Evolutionary conservation across 2,888 invertebrate species (phyloP).

Genomic region (Drosophila cognata): DNA sequence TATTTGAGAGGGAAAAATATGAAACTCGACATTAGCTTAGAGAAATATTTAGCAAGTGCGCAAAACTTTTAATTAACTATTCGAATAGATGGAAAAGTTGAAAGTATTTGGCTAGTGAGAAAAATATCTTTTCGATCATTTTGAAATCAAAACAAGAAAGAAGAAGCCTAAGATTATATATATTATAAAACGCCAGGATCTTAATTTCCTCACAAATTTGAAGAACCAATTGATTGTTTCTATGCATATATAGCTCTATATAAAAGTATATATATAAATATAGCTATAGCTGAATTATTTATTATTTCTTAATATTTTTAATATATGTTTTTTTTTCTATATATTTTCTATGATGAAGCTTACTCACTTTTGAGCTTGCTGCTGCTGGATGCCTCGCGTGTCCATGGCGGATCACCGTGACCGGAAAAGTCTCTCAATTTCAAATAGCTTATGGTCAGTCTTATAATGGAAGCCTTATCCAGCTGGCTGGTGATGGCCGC

Average conservation of each 20-base stretch:
- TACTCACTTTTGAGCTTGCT: slow-evolving; percentile 93
- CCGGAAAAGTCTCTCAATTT: slow-evolving; percentile 97
- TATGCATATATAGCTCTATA: background rate
- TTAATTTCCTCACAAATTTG: background rate
- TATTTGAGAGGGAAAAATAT: background rate
- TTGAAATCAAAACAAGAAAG: background rate
- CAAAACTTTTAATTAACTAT: background rate
- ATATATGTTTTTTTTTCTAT: background rate
- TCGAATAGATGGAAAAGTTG: background rate
- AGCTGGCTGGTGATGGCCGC: slow-evolving; percentile 97
- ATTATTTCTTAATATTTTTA: no score
- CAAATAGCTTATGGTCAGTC: slow-evolving; percentile 97
- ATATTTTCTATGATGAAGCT: background rate
- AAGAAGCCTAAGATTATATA: background rate
- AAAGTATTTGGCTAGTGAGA: background rate
- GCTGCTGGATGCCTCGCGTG: slow-evolving; percentile 91
- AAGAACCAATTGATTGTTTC: background rate
- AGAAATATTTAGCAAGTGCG: background rate
- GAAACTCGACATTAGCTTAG: background rate
- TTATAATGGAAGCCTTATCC: slow-evolving; percentile 98
- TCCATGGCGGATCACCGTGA: slow-evolving; percentile 98
- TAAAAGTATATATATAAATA: background rate
- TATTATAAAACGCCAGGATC: background rate
- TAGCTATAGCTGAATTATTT: background rate
- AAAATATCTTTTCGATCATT: background rate